Evolutionary conservation across 2,113 vertebrate species (phyloP).

Genomic region (Recurvirostra avosetta): DNA sequence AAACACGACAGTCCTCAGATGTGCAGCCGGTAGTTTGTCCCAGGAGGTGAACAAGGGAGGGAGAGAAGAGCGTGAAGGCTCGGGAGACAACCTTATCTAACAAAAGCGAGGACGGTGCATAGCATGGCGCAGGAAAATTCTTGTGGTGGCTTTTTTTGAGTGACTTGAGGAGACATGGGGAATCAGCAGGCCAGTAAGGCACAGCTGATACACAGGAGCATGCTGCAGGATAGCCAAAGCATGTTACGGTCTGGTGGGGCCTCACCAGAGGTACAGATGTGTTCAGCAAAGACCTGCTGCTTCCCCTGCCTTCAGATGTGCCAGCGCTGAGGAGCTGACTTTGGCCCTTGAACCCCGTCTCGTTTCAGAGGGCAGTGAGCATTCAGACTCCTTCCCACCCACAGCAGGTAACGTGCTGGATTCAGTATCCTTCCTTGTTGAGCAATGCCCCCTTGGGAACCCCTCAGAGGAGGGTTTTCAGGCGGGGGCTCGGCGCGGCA

Average conservation of each 20-base stretch:
- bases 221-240: not conserved
- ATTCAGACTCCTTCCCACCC: not conserved
- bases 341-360: fast-evolving
- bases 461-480: fast-evolving
- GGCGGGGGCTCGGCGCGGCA: fast-evolving
- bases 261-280: fast-evolving
- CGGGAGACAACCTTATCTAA: not conserved
- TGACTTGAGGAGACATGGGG: not conserved
- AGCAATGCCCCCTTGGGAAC: fast-evolving
- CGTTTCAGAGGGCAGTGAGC: fast-evolving
- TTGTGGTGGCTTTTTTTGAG: not conserved
- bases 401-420: too few relatives aligned
- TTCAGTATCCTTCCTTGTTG: fast-evolving
- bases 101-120: not conserved
- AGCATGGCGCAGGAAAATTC: too few relatives aligned
- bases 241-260: fast-evolving
- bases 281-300: not conserved
- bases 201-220: not conserved
- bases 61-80: not conserved
- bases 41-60: not conserved
- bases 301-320: fast-evolving
- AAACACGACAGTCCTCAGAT: not conserved
- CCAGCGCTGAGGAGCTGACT: not conserved
- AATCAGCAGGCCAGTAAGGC: too few relatives aligned
- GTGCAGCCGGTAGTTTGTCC: not conserved